These are phyloP conservation scores for Aleiodes testaceus DNA, from an alignment of 2,888 invertebrate species.

Conservation along the genomic window DNA sequence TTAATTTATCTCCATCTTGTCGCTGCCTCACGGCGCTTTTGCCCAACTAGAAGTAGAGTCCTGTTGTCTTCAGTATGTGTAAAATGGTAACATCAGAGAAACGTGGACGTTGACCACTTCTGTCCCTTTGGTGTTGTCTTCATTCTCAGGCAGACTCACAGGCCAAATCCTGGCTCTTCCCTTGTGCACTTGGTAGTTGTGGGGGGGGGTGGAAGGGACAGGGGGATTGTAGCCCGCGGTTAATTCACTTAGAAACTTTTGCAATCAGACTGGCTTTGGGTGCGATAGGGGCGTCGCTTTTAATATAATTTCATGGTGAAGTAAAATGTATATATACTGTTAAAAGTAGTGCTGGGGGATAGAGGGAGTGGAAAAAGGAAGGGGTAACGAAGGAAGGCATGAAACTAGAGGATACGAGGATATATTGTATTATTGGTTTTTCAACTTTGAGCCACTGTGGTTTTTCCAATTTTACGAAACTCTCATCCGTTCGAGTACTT, in stretches of 20 bases:
- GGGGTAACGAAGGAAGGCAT: slow-evolving; percentile 12
- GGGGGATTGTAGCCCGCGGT: slow-evolving; percentile 52
- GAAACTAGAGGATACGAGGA: slow-evolving; percentile 18
- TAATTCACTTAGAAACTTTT: slow-evolving; percentile 65
- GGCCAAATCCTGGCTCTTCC: slow-evolving; percentile 19
- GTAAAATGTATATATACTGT: slow-evolving; percentile 12
- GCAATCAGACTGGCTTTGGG: slow-evolving; percentile 59
- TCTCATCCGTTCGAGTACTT: no score
- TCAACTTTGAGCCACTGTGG: no score
- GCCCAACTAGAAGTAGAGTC: slow-evolving; percentile 11
- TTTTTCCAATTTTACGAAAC: no score
- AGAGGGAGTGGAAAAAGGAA: background rate
- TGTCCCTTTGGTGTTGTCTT: slow-evolving; percentile 28
- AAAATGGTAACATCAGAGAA: no score
- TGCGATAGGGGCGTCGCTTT: slow-evolving; percentile 57
- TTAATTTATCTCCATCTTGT: background rate
- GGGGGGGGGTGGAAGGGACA: slow-evolving; percentile 35
- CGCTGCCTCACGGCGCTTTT: slow-evolving; percentile 19
- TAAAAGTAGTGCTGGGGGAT: background rate
- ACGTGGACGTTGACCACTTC: slow-evolving; percentile 33
- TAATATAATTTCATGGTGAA: slow-evolving; percentile 60
- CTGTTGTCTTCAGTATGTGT: no score
- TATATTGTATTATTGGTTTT: background rate
- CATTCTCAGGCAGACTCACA: slow-evolving; percentile 2
- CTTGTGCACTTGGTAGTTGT: slow-evolving; percentile 21